Evolutionary conservation across 2,113 vertebrate genomes (phyloP), one percentile per base, ranked within the genome.

Genomic region (Lasiurus borealis): DNA sequence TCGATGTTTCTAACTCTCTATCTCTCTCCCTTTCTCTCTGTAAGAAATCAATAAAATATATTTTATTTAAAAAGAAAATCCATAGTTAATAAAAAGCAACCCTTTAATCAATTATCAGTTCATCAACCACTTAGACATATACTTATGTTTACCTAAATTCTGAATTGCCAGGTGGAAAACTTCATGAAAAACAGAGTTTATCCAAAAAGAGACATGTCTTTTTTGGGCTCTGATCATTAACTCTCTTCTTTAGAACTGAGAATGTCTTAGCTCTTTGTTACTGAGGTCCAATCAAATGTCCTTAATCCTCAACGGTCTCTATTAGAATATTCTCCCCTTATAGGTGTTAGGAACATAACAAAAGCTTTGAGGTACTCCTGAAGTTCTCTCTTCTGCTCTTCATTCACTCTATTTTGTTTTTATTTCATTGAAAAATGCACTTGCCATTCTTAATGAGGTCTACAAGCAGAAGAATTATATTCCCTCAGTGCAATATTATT

Each of bases 401-500:
- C n/a, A 57, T 19, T 14, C 18, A 40, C 31, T 84, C 40, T 40
- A n/a, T 34, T 13, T 87, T 52, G 16, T 54, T 90, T 75, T 82
- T 36, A n/a, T 48, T 54, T 64, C 5, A 77, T 52, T 57, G 13
- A 1, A 46, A 48, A 54, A 25, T 69, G 27, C 11, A 66, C 21
- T 59, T 85, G 12, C 4, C 2, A 27, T 25, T 31, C 62, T 85
- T 54, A 57, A 12, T 72, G 7, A 93, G 27, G 8, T 0, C 50
- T 64, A 29, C 29, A 90, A 62, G 62, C 4, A 52, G 31, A 80
- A 48, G 31, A 81, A 85, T 1, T 85, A 0, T 36, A 76, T 84
- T 91, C 85, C n/a, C 48, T 80, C 6, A 85, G 62, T 27, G 9
- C 96, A 83, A 71, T 59, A 64, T 62, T 19, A 57, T 78, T 90